Conservation (phyloP, 2,797 vertebrate genomes). For the Onychomys arenicola region DNA sequence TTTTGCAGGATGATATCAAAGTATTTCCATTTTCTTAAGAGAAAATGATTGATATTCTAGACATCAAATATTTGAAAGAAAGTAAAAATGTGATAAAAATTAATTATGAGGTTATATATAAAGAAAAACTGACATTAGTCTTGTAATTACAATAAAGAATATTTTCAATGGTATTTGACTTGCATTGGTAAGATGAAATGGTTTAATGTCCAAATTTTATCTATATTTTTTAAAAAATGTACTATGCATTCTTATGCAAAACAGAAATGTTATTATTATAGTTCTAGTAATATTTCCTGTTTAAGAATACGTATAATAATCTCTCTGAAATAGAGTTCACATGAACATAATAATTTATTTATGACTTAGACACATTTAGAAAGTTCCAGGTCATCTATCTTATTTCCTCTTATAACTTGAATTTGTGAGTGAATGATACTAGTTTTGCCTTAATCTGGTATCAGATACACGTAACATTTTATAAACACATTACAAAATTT, state of each 20-base stretch:
- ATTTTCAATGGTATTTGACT: conserved; percentile 49
- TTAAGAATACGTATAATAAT: not conserved
- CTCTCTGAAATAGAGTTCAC: conserved; percentile 13
- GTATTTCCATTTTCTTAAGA: conserved; percentile 14
- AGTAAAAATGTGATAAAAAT: not conserved
- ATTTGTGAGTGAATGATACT: not conserved
- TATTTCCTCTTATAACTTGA: not conserved
- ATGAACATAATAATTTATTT: conserved; percentile 4
- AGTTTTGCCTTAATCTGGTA: not conserved
- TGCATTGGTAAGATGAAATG: not conserved
- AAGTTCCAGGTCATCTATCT: not conserved
- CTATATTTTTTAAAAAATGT: conserved; percentile 38
- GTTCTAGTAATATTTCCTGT: not conserved
- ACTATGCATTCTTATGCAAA: not conserved
- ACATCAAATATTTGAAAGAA: conserved; percentile 54
- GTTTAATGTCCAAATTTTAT: conserved; percentile 49
- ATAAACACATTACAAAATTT: not conserved
- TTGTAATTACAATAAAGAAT: conserved; percentile 6
- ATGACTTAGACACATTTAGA: not conserved
- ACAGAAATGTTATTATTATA: conserved; percentile 33
- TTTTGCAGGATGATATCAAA: not conserved
- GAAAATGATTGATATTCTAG: conserved; percentile 14
- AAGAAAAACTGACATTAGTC: not conserved
- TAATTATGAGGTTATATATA: conserved; percentile 50
- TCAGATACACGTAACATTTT: not conserved